Conservation (phyloP, 2,797 vertebrate genomes). For the Catostomus latipinnis region DNA sequence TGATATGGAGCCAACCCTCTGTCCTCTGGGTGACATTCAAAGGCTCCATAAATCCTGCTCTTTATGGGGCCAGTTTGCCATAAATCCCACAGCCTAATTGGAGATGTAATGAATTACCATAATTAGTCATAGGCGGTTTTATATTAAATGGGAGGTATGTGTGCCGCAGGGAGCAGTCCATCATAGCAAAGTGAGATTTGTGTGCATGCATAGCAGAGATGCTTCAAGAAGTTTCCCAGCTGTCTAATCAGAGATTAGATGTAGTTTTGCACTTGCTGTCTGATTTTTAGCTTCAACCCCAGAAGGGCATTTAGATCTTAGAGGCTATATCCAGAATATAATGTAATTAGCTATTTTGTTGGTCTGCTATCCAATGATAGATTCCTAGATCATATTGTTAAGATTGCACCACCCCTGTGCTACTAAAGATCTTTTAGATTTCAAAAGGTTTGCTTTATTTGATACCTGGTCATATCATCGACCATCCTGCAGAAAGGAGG, state of each 20-base stretch:
- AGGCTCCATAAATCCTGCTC: slow-evolving; percentile 96
- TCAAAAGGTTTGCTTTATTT: neutral
- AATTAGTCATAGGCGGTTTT: slow-evolving; percentile 99
- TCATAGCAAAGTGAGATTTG: slow-evolving; percentile 78
- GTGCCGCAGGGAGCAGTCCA: slow-evolving; percentile 79
- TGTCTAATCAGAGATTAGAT: slow-evolving; percentile 40
- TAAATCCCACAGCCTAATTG: slow-evolving; percentile 99
- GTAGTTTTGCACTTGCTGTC: slow-evolving; percentile 14
- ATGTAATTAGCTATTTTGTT: neutral
- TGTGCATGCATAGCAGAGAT: slow-evolving; percentile 82
- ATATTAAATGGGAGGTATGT: slow-evolving; percentile 89
- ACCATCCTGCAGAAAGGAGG: slow-evolving; percentile 37
- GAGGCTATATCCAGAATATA: neutral
- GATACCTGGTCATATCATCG: neutral
- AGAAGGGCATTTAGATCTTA: slow-evolving; percentile 5
- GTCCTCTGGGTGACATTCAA: slow-evolving; percentile 99
- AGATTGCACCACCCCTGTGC: neutral
- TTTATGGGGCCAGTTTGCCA: slow-evolving; percentile 95
- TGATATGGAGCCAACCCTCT: slow-evolving; percentile 90
- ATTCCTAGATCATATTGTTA: slow-evolving; percentile 18
- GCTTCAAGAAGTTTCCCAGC: slow-evolving; percentile 73
- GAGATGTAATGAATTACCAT: slow-evolving; percentile 99
- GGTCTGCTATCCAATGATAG: neutral
- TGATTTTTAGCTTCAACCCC: slow-evolving; percentile 10
- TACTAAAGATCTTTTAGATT: neutral